A percentile compares a stretch with the other conserved stretches of the same genome.
Evolutionary conservation across 2,888 invertebrate species (phyloP).

Genomic region (Folsomia manolachei): DNA sequence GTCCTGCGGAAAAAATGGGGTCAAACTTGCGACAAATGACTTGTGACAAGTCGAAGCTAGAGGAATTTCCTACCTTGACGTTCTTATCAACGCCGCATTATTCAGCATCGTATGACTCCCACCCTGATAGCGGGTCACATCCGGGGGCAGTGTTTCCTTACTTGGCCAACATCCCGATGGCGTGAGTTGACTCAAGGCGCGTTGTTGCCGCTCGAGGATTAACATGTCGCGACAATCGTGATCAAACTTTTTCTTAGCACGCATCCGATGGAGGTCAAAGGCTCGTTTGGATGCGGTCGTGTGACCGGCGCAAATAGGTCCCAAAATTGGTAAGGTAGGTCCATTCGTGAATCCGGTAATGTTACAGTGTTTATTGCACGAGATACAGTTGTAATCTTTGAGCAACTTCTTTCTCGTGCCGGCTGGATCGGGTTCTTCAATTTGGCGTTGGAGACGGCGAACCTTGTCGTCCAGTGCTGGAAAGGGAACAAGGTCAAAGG

Average conservation of each 20-base stretch:
- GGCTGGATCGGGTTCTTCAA: constrained; percentile 50
- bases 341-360: constrained; percentile 45
- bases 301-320: constrained; percentile 41
- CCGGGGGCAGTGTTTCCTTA: neutral
- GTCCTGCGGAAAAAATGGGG: neutral
- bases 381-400: constrained; percentile 46
- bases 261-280: constrained; percentile 42
- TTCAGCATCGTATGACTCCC: constrained; percentile 73
- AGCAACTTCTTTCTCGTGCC: constrained; percentile 48
- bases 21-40: too few relatives aligned
- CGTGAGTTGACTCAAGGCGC: neutral
- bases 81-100: constrained; percentile 22
- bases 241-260: constrained; percentile 25
- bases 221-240: constrained; percentile 19
- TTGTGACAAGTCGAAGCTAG: too few relatives aligned
- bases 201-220: constrained; percentile 21
- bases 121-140: constrained; percentile 71
- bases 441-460: constrained; percentile 23
- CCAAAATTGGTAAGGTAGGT: constrained; percentile 27
- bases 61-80: neutral
- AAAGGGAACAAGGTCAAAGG: too few relatives aligned
- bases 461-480: constrained; percentile 39
- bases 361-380: constrained; percentile 43
- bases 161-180: neutral
- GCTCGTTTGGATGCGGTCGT: constrained; percentile 41